Percentiles rank a stretch among this genome's conserved stretches.
These are phyloP conservation scores for Drosophila quadrilineata DNA, from an alignment of 1,140 invertebrate genomes.

Conservation along the genomic window DNA sequence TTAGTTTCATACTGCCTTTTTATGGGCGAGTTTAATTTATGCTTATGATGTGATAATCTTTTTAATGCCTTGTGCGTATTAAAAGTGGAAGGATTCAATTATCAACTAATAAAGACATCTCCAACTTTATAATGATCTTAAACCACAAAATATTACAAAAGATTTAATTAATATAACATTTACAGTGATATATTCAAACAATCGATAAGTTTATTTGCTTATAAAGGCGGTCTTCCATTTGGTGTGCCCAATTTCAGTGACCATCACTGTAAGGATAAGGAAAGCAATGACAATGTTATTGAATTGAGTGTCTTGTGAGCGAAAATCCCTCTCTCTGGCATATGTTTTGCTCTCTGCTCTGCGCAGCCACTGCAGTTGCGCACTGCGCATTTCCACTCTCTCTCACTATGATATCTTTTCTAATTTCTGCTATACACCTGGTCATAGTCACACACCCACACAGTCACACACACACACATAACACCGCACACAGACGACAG, in stretches of 20 bases:
- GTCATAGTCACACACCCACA: not conserved
- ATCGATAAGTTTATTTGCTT: too few relatives aligned
- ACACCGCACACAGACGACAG: too few relatives aligned
- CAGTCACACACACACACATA: not conserved
- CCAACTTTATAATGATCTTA: too few relatives aligned
- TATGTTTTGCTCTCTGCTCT: not conserved
- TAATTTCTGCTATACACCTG: slow-evolving; percentile 16
- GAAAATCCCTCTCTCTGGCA: slow-evolving; percentile 20
- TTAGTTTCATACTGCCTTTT: slow-evolving; percentile 43
- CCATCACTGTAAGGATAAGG: slow-evolving; percentile 7
- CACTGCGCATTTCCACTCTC: not conserved
- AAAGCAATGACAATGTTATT: not conserved
- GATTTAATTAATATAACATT: not conserved
- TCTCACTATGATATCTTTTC: slow-evolving; percentile 2
- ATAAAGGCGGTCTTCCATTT: too few relatives aligned
- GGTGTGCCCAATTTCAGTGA: not conserved
- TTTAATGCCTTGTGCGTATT: slow-evolving; percentile 37
- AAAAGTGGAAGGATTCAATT: slow-evolving; percentile 8
- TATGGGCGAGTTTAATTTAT: slow-evolving; percentile 50
- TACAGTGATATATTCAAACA: not conserved
- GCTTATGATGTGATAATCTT: slow-evolving; percentile 63
- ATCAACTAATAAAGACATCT: not conserved
- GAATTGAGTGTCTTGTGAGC: not conserved
- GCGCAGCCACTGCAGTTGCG: slow-evolving; percentile 16
- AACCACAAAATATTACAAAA: not conserved